Base-by-base conservation (phyloP, 2,797 vertebrate genomes). In the Phrynocephalus forsythii region DNA sequence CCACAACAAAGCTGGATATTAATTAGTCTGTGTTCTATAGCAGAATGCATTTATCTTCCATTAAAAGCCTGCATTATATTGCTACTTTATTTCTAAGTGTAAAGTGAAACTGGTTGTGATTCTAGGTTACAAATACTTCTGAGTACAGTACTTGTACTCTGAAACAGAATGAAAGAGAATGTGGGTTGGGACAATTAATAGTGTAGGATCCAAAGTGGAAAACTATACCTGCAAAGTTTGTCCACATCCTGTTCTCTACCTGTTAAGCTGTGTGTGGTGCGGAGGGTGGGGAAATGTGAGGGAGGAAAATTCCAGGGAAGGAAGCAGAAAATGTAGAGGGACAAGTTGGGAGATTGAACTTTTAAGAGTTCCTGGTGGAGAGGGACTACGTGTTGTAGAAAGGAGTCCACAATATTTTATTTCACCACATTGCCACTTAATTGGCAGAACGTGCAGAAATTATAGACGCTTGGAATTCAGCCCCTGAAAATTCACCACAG, bases 361-460 rank as follows among this genome's bases (percentile, higher is more conserved):
- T 71, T 18, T 52, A 60, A 81, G 67, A 56, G 30, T 86, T 15
- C 6, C 22, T 48, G 71, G 15, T 88, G 87, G 81, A 83, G 63
- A 71, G 75, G 33, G 80, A 56, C 83, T 50, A 86, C 93, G 48
- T 2, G 87, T 63, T 88, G 89, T 90, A 56, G 72, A 86, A 89
- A 88, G 75, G 69, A 68, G 82, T 89, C 85, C 86, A 83, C 78
- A 69, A 44, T n/a, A 60, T 75, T 18, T 75, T 56, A n/a, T 91
- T 93, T 91, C 83, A 86, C 6, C 79, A 81, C 86, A 50, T 84
- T 89, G 71, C 16, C 60, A 66, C 22, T 91, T 90, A 90, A 89
- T 93, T 90, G 91, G 88, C 83, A 76, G 87, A 91, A 91, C 90
- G 88, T 83, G 91, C 85, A 88, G 82, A 93, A 86, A 79, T 30